Conservation (phyloP, 2,797 vertebrate species). For the Anisognathus igniventris region DNA sequence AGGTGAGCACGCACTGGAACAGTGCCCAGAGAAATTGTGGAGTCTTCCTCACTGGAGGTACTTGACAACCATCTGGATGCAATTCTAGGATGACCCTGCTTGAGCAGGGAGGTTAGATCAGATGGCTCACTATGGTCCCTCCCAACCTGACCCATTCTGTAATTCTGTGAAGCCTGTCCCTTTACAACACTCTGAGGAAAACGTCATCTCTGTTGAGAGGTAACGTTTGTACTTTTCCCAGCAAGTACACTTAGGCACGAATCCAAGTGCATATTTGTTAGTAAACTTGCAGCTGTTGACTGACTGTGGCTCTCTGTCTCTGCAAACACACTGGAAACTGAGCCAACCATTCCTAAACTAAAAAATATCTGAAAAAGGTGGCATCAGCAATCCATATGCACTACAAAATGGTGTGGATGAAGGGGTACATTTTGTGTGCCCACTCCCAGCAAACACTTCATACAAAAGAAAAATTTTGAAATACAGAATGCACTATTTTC, state of each 20-base stretch:
- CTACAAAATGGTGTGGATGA: rapidly evolving
- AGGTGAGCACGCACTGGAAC: rapidly evolving
- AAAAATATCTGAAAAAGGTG: not conserved
- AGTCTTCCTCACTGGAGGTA: not conserved
- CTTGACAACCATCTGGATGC: not conserved
- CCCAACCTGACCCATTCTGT: rapidly evolving
- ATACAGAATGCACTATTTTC: not conserved
- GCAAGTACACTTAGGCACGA: not conserved
- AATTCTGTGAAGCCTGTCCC: not conserved
- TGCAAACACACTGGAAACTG: not conserved
- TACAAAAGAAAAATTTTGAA: not conserved
- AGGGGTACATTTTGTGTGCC: not conserved
- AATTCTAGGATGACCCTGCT: not conserved
- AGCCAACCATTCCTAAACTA: not conserved
- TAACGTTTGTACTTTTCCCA: not conserved
- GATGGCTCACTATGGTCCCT: not conserved
- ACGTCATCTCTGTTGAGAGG: not conserved
- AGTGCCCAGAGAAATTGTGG: not conserved
- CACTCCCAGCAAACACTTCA: not conserved
- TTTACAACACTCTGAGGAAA: not conserved
- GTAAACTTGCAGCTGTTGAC: not conserved
- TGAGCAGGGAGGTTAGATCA: not conserved
- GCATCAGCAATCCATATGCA: not conserved
- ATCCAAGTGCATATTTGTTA: not conserved
- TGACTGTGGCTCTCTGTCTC: not conserved